phyloP scores from a whole-genome alignment of 2,888 invertebrate genomes.

The Stenodema calcarata region DNA sequence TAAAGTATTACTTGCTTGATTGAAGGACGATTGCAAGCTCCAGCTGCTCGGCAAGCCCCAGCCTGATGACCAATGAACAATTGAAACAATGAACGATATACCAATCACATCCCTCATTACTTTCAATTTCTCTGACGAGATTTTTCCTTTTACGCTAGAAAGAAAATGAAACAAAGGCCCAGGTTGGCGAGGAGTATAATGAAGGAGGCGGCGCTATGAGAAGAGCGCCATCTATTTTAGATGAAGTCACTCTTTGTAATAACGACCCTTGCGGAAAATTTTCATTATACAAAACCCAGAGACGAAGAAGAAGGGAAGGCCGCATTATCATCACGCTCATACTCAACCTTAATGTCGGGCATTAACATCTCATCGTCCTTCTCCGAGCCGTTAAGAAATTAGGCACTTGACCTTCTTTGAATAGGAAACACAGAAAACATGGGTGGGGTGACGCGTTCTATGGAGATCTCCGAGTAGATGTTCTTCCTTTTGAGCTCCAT shows the following conservation, averaged over 20 bases:
- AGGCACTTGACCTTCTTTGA: not conserved
- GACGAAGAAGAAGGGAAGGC: not conserved
- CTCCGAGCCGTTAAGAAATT: not conserved
- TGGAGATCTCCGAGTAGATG: not conserved
- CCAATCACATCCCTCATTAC: not conserved
- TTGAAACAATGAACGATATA: not conserved
- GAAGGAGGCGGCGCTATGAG: not conserved
- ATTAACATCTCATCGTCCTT: conserved; percentile 19
- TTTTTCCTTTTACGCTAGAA: not conserved
- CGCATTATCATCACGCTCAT: conserved; percentile 4
- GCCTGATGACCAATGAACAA: too few relatives aligned
- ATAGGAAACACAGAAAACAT: not conserved
- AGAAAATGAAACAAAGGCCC: not conserved
- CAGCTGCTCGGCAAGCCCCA: too few relatives aligned
- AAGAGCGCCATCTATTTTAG: conserved; percentile 29
- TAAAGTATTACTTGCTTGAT: too few relatives aligned
- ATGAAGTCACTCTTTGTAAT: conserved; percentile 38
- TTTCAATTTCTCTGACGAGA: not conserved
- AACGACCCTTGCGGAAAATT: conserved; percentile 45
- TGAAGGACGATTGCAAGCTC: too few relatives aligned
- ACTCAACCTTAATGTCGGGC: not conserved
- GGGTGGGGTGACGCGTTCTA: not conserved
- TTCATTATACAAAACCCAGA: conserved; percentile 21
- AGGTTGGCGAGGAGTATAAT: not conserved
- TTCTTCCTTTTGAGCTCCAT: not conserved